A percentile compares a stretch with the other conserved stretches of the same genome.
Conservation (phyloP, 2,888 invertebrate species). For the Tiliacea aurago region DNA sequence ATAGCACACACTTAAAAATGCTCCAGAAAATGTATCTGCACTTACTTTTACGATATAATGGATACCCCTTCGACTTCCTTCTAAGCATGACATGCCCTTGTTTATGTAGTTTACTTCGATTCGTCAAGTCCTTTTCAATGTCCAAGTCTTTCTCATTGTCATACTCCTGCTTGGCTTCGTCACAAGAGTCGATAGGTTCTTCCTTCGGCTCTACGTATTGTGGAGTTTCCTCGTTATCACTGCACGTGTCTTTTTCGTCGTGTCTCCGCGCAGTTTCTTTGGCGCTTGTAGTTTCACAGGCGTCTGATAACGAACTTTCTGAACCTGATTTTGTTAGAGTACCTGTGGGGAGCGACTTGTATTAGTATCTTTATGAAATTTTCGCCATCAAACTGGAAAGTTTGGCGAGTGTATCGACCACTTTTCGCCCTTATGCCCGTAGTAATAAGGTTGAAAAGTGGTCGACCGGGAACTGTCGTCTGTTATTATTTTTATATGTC, state of each 20-base stretch:
- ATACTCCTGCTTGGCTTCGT: slow-evolving; percentile 80
- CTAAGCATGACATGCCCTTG: slow-evolving; percentile 91
- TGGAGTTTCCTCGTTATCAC: slow-evolving; percentile 91
- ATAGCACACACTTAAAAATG: not conserved
- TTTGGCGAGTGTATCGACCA: no score
- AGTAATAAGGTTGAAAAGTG: no score
- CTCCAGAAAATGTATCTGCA: not conserved
- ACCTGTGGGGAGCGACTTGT: slow-evolving; percentile 44
- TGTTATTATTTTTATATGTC: no score
- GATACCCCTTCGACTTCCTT: slow-evolving; percentile 92
- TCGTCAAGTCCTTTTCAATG: slow-evolving; percentile 69
- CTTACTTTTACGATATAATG: slow-evolving; percentile 93
- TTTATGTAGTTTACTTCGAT: slow-evolving; percentile 81
- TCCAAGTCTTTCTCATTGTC: slow-evolving; percentile 83
- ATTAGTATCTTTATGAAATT: not conserved
- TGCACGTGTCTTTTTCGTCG: slow-evolving; percentile 93
- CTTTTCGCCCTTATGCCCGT: no score
- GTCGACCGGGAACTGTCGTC: no score
- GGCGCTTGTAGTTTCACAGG: slow-evolving; percentile 91
- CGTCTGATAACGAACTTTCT: slow-evolving; percentile 96
- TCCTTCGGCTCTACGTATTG: slow-evolving; percentile 68
- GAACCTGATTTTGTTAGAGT: slow-evolving; percentile 95
- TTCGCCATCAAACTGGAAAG: no score
- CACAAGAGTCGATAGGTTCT: slow-evolving; percentile 79
- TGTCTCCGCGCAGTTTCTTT: slow-evolving; percentile 93